Conservation (phyloP, 2,113 vertebrate genomes). For the Varanus komodoensis region DNA sequence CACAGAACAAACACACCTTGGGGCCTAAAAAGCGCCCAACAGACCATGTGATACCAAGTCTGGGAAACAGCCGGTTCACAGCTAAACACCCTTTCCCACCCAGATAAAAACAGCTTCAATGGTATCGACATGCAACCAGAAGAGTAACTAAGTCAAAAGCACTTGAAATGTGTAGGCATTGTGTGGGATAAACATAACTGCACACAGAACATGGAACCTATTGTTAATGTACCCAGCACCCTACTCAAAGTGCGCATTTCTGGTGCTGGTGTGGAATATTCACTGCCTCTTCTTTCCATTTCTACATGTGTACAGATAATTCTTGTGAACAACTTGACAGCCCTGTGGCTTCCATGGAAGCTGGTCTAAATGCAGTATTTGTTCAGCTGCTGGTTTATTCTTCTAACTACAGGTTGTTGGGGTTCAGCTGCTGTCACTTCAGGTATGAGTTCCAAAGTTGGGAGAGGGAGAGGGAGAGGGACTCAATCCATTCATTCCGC, state of each 20-base stretch:
- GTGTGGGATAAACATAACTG: constrained; percentile 61
- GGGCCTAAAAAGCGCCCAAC: neutral
- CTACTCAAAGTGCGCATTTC: neutral
- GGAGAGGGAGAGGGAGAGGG: neutral
- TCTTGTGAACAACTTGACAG: too few species aligned
- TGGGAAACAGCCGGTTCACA: constrained; percentile 44
- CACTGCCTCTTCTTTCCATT: constrained; percentile 46
- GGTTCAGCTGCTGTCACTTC: neutral
- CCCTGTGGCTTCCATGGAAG: neutral
- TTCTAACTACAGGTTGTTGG: neutral
- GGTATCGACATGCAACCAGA: constrained; percentile 57
- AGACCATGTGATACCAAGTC: neutral
- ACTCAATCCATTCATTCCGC: constrained; percentile 12
- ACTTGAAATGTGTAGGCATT: constrained; percentile 54
- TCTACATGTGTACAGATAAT: neutral
- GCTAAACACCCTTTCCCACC: constrained; percentile 39
- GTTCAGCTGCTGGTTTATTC: neutral
- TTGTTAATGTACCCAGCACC: constrained; percentile 45
- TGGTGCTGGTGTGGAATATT: neutral
- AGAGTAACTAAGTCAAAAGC: constrained; percentile 45
- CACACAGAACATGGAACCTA: constrained; percentile 2
- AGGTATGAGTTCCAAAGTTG: neutral
- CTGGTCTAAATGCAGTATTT: neutral
- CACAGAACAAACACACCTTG: neutral
- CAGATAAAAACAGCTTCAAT: constrained; percentile 45